Evolutionary conservation across 2,888 invertebrate genomes (phyloP), one percentile per base, ranked within the genome.

Genomic region (Xestoiulus laeticollis): DNA sequence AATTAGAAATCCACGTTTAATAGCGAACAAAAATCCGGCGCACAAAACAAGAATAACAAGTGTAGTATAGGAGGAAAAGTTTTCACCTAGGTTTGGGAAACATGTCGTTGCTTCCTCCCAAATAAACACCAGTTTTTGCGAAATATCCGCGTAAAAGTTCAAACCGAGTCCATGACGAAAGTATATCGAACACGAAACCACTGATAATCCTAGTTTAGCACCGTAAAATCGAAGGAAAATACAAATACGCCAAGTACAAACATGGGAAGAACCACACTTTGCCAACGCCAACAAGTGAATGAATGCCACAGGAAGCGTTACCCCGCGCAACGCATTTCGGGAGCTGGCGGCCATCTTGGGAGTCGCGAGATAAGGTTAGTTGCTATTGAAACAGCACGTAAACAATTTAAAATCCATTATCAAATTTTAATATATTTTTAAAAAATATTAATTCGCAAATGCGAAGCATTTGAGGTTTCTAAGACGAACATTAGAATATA

Each of bases 281-380:
- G n/a, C 53, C 53, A n/a, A 16, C 2, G 53, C 53, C 53, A 59
- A 59, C 53, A 59, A 59, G 53, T 59, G 53, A 59, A 59, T 59
- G 53, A 59, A 59, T n/a, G 53, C 53, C 53, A n/a, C 53, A n/a
- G 53, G 53, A 19, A 59, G 53, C n/a, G n/a, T 59, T n/a, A n/a
- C 53, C 53, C 53, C 53, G n/a, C n/a, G 19, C 53, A 59, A 59
- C 53, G 19, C 2, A n/a, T n/a, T n/a, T n/a, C n/a, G 53, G 53
- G 3, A 14, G 48, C 16, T 10, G 0, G 48, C 48, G 3, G 53
- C 53, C 53, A 59, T 59, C 19, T 59, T 59, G 53, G 53, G 53
- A 59, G 53, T 59, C 53, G n/a, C 53, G 19, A n/a, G 2, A 38
- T 5, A 38, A 38, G 6, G 5, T 38, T 38, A 5, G 38, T 38